Evolutionary conservation across 2,888 invertebrate genomes (phyloP), one percentile per base, ranked within the genome.

Genomic region (Microctonus brassicae): DNA sequence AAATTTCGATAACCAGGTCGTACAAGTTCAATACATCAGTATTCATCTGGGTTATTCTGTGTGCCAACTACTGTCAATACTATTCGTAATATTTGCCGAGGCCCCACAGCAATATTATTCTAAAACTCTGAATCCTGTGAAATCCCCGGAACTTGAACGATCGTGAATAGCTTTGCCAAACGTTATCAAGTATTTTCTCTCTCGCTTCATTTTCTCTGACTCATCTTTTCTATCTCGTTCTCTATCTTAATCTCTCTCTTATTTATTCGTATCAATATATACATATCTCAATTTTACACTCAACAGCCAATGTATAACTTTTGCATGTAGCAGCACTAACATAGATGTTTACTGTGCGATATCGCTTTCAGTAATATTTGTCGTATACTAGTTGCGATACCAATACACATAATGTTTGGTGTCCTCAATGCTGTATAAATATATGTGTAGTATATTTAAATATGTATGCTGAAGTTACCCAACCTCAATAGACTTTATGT

Each of bases 21-120:
- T 53, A 63, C 73, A 74, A 79, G 77, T 79, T 76, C 76, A 77
- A 78, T 77, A 74, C 73, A 77, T 76, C 76, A 77, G 77, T 78
- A 77, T 80, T 78, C 78, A 77, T 77, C 73, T 60, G 63, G 66
- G 67, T 72, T 70, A 68, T 68, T 64, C 57, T 58, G 10, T 39
- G 53, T 53, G 57, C 66, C 63, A 70, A 70, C 72, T 74, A 75
- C 76, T 76, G 77, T 77, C 79, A 78, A 80, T 78, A 77, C 73
- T 76, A 73, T 73, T 67, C 74, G 76, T 73, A 78, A 76, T 79
- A 79, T 78, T 78, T 78, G 75, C 70, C 52, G 53, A 57, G 58
- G 26, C 47, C 34, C 29, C 24, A 22, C 42, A 17, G 36, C 69
- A 72, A 62, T 68, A 62, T 70, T 67, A 69, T 60, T 6, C 42